Percentiles rank a stretch among this genome's conserved stretches.
These are phyloP conservation scores for Drosophila grimshawi DNA, from an alignment of 1,140 invertebrate genomes.

Conservation along the genomic window DNA sequence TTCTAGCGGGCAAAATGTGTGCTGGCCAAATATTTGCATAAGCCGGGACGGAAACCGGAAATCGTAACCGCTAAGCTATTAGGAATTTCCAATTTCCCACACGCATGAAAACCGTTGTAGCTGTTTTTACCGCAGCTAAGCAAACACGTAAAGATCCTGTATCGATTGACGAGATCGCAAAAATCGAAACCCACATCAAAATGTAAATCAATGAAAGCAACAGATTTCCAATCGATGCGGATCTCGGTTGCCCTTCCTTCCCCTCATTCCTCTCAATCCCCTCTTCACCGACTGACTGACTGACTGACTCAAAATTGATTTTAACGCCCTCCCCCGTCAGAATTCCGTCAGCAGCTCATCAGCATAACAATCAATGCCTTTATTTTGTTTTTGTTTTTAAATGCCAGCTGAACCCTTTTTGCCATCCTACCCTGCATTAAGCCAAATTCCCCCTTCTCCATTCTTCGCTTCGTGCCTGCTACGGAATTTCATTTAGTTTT, in stretches of 20 bases:
- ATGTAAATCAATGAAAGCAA: constrained; percentile 49
- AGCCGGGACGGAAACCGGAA: constrained; percentile 65
- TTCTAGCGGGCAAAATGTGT: constrained; percentile 7
- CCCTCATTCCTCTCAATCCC: background rate
- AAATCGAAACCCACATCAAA: constrained; percentile 52
- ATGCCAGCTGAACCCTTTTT: constrained; percentile 52
- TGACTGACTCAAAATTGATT: constrained; percentile 62
- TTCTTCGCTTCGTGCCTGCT: constrained; percentile 19
- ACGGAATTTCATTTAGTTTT: constrained; percentile 38
- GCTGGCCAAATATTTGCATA: constrained; percentile 72
- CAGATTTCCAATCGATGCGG: constrained; percentile 56
- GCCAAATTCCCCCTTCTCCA: constrained; percentile 9
- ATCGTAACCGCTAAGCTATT: constrained; percentile 34
- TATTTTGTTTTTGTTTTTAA: too few relatives aligned
- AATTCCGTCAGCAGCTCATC: constrained; percentile 52
- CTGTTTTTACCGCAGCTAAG: constrained; percentile 59
- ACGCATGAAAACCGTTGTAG: constrained; percentile 32
- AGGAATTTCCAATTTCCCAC: constrained; percentile 32
- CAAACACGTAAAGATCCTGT: constrained; percentile 42
- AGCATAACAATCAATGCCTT: constrained; percentile 58
- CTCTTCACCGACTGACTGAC: constrained; percentile 6
- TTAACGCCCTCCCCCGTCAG: constrained; percentile 46
- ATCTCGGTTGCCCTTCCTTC: constrained; percentile 4
- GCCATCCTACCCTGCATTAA: constrained; percentile 25
- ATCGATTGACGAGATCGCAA: background rate